Evolutionary conservation across 2,888 invertebrate genomes (phyloP), one percentile per base, ranked within the genome.

Genomic region (Agrotis puta): DNA sequence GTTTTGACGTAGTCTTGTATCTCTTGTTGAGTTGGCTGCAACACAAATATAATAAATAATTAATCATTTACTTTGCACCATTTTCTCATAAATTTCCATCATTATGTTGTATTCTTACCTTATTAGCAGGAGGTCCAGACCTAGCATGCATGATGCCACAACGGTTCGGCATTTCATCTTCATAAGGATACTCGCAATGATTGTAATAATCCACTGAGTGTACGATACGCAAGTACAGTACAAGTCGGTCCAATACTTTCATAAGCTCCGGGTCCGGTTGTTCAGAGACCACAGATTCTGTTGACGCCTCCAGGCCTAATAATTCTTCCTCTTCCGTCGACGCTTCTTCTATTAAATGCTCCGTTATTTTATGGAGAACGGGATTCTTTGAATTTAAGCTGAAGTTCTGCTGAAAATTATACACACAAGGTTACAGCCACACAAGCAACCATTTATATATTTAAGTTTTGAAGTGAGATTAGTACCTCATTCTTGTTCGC

Each of bases 141-240:
- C 99, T 97, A 0, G 99, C 99, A 90, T 99, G 99, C 97, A 99
- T 98, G 84, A 99, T 99, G 14, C 99, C 99, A 93, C 99, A 99
- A 50, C 99, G 97, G 93, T 99, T 99, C 0, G 99, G 99, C 99
- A 99, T 99, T 93, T 99, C 99, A 92, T 99, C 99, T 93, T 99
- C 99, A 88, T 99, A 99, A 0, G 99, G 99, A 94, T 99, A 99
- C 91, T 99, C 99, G 90, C 99, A 99, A 90, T 99, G 99, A 94
- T 99, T 99, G 95, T 99, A 99, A 92, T 99, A 99, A 93, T 99
- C 99, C 65, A 99, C 98, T 0, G 99, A 99, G 93, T 99, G 99
- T 0, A 99, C 99, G 58, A 99, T 97, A 62, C 99, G 97, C 87
- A 99, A 95, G 92, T 99, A 99, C 64, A 99, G 92, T 63, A 99